These are phyloP conservation scores for Agrilus planipennis DNA, from an alignment of 1,140 invertebrate species.

Conservation along the genomic window DNA sequence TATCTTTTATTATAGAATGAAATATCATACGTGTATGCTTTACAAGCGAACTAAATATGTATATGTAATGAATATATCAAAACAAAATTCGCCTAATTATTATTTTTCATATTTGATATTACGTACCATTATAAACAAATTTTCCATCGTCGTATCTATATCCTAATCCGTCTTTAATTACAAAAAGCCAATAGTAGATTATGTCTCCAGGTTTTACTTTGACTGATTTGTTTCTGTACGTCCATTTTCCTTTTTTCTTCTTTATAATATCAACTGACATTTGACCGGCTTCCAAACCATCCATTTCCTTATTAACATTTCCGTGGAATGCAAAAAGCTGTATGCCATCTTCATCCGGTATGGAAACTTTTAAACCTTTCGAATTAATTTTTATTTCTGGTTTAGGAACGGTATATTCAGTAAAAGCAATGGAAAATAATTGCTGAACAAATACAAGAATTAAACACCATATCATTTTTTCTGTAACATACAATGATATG, in stretches of 20 bases:
- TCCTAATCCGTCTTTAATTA: slow-evolving; percentile 35
- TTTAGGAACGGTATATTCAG: no score
- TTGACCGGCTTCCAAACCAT: slow-evolving; percentile 36
- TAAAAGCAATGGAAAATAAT: no score
- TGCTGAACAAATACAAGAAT: no score
- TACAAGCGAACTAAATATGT: no score
- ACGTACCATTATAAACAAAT: no score
- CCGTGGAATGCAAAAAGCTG: slow-evolving; percentile 32
- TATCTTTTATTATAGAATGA: no score
- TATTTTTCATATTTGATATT: no score
- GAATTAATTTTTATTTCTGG: slow-evolving; percentile 20
- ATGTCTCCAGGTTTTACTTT: slow-evolving; percentile 36
- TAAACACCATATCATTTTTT: no score
- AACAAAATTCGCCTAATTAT: no score
- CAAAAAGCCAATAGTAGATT: slow-evolving; percentile 45
- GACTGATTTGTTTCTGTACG: slow-evolving; percentile 34
- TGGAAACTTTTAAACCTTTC: slow-evolving; percentile 25
- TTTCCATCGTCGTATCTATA: slow-evolving; percentile 23
- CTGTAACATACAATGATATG: no score
- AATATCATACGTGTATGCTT: no score
- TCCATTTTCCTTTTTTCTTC: slow-evolving; percentile 35
- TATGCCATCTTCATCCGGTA: slow-evolving; percentile 27
- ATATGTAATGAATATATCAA: no score
- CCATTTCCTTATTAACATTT: slow-evolving; percentile 26
- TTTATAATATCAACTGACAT: slow-evolving; percentile 38